Base-by-base conservation (phyloP, 2,888 invertebrate genomes). In the Drosophila pseudotalamancana region DNA sequence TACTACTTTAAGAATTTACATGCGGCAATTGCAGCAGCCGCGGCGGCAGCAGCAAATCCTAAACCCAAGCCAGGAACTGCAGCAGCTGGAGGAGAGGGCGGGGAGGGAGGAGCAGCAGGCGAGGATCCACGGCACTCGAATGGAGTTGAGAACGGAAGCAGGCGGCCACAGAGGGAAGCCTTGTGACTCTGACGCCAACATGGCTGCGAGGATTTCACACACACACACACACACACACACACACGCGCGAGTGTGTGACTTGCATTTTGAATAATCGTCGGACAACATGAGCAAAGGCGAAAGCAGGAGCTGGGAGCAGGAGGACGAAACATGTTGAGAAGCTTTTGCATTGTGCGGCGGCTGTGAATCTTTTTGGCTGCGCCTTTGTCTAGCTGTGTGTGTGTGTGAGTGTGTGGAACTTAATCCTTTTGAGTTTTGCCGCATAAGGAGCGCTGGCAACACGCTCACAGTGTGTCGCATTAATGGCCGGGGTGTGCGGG, bases 1-100 rank as follows among this genome's bases (percentile, higher is more conserved):
- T 87, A 89, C 88, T 84, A 84, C 86, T 89, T 89, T 86, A 87
- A 89, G 88, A 89, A 89, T 89, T 89, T 88, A 83, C 88, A 89
- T 88, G 84, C 83, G 75, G 80, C 84, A 87, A 80, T 87, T 86
- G 81, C 84, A 70, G 75, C 66, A 55, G 79, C 55, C 62, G 74
- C 61, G 65, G 74, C 61, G 61, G 65, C 55, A 69, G 72, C 77
- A 45, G 62, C 77, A 49, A 82, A 82, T 77, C 75, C 82, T 65
- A 75, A 74, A 73, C 78, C 76, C 46, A 55, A 50, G n/a, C n/a
- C n/a, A 16, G 25, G 14, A n/a, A n/a, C n/a, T n/a, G n/a, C n/a
- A n/a, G n/a, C n/a, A 51, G 55, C 68, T 6, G 31, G 39, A 49
- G 14, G 1, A 27, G 43, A 6, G 4, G 14, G 16, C 21, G 11